A percentile compares a stretch with the other conserved stretches of the same genome.
These are phyloP conservation scores for Thalassoma bifasciatum DNA, from an alignment of 2,113 vertebrate genomes.

Conservation along the genomic window DNA sequence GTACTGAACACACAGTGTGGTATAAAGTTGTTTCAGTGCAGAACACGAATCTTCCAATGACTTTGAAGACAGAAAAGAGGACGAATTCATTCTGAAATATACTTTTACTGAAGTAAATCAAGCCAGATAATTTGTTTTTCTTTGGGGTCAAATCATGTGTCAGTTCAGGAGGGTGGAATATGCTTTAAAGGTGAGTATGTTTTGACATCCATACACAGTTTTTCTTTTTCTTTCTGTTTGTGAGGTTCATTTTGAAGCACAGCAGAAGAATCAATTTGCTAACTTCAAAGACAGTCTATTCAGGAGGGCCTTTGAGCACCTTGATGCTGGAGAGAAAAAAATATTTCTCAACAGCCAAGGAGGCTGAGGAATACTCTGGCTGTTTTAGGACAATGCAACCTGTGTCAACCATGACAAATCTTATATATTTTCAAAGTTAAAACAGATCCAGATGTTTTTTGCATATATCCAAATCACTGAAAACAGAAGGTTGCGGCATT, in stretches of 20 bases:
- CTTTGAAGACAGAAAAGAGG: too few species aligned
- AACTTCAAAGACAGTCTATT: slow-evolving; percentile 47
- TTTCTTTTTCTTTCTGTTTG: background rate
- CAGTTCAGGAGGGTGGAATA: slow-evolving; percentile 13
- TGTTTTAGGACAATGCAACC: slow-evolving; percentile 11
- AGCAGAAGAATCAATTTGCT: slow-evolving; percentile 45
- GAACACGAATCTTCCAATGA: too few species aligned
- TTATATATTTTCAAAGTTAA: background rate
- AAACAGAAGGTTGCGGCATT: background rate
- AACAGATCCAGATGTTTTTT: too few species aligned
- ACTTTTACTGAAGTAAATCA: too few species aligned
- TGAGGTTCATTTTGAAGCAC: background rate
- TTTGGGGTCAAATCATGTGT: background rate
- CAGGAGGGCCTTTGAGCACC: background rate
- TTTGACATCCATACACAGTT: slow-evolving; percentile 11
- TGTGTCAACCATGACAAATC: background rate
- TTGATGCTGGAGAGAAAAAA: background rate
- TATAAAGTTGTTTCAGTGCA: too few species aligned
- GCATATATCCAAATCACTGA: background rate
- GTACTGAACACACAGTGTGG: too few species aligned
- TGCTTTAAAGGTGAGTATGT: slow-evolving; percentile 47
- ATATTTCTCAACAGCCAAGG: slow-evolving; percentile 1
- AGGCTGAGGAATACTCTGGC: slow-evolving; percentile 7
- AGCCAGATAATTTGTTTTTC: background rate
- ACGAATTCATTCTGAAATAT: too few species aligned